Conservation (phyloP, 2,888 invertebrate species). For the Incurvaria masculella region DNA sequence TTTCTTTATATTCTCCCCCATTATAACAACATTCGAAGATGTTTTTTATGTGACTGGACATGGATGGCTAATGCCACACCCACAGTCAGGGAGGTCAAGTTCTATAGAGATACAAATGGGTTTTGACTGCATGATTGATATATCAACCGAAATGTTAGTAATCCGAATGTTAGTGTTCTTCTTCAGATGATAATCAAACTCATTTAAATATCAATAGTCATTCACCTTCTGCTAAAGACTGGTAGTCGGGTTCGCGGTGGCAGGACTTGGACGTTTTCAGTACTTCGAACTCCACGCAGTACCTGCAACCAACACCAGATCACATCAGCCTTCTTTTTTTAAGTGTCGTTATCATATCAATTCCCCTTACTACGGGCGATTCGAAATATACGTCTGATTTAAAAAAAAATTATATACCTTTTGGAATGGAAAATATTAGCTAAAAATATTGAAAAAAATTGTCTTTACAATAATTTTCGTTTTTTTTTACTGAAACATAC, state of each 20-base stretch:
- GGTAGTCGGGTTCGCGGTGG: constrained; percentile 70
- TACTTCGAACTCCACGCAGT: constrained; percentile 83
- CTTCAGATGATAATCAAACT: constrained; percentile 3
- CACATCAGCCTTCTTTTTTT: too few relatives aligned
- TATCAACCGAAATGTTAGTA: not conserved
- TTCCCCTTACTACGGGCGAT: too few relatives aligned
- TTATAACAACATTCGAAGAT: too few relatives aligned
- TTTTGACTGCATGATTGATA: constrained; percentile 8
- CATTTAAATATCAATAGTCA: constrained; percentile 16
- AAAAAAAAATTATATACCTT: too few relatives aligned
- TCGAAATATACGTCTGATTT: too few relatives aligned
- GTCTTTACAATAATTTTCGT: too few relatives aligned
- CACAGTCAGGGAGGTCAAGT: constrained; percentile 5
- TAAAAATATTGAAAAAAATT: too few relatives aligned
- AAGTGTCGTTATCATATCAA: too few relatives aligned
- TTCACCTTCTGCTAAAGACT: constrained; percentile 71
- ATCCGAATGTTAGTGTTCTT: constrained; percentile 1
- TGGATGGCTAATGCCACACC: constrained; percentile 7
- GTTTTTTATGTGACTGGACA: not conserved
- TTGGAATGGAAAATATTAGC: too few relatives aligned
- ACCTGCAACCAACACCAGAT: constrained; percentile 58
- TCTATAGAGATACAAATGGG: constrained; percentile 1
- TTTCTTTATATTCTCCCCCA: too few relatives aligned
- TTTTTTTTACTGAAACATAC: too few relatives aligned
- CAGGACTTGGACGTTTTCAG: constrained; percentile 80